phyloP scores from a whole-genome alignment of 2,113 vertebrate genomes.

The Pseudopodoces humilis region DNA sequence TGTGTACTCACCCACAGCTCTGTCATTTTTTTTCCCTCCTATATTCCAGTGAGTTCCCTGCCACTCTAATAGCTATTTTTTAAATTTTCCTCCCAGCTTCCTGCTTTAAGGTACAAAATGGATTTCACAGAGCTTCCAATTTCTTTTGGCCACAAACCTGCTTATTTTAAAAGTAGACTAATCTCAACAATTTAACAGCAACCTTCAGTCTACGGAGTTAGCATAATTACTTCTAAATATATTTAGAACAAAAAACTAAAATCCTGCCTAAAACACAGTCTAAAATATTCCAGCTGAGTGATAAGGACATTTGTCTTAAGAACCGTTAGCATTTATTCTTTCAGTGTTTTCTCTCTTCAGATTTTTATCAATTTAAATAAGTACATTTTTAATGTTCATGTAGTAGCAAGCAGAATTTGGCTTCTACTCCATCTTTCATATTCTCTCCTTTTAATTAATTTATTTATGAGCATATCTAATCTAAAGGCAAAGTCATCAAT shows the following conservation, averaged over 20 bases:
- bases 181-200: not conserved
- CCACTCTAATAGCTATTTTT: not conserved
- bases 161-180: not conserved
- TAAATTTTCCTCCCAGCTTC: not conserved
- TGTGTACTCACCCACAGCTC: not conserved
- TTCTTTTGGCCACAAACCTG: not conserved
- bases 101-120: not conserved
- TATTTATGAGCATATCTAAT: conserved; percentile 5
- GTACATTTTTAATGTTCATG: not conserved
- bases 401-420: not conserved
- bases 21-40: not conserved
- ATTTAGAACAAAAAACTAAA: not conserved
- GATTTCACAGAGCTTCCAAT: not conserved
- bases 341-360: not conserved
- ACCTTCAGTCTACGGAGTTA: not conserved
- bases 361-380: not conserved
- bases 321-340: not conserved
- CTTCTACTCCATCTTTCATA: not conserved
- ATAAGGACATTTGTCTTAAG: not conserved
- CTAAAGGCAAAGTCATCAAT: not conserved
- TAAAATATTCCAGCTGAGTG: not conserved
- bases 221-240: not conserved
- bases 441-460: not conserved
- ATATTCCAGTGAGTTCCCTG: not conserved
- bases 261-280: not conserved